phyloP scores from a whole-genome alignment of 2,888 invertebrate species.

The Xanthia icteritia region DNA sequence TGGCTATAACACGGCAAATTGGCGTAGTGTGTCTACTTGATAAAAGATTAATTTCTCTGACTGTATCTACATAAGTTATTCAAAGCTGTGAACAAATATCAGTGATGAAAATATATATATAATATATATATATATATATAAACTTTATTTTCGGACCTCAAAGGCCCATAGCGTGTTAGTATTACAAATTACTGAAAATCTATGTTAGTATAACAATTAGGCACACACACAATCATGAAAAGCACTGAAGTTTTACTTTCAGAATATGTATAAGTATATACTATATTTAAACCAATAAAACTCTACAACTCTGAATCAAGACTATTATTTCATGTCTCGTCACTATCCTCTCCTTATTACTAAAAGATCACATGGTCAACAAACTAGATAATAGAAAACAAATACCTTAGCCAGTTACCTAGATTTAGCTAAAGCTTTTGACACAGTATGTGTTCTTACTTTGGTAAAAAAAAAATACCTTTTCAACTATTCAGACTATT shows the following conservation, averaged over 20 bases:
- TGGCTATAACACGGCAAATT: background rate
- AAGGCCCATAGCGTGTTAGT: too few species aligned
- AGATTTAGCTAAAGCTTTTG: background rate
- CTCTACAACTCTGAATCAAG: background rate
- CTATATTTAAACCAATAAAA: conserved; percentile 11
- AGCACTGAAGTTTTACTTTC: background rate
- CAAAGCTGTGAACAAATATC: background rate
- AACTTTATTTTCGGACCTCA: too few species aligned
- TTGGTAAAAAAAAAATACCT: background rate
- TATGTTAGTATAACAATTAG: too few species aligned
- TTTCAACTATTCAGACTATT: background rate
- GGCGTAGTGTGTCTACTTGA: background rate
- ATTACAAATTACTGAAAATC: too few species aligned
- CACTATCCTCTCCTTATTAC: background rate
- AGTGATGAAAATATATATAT: too few species aligned
- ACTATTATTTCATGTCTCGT: conserved; percentile 2
- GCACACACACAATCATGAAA: too few species aligned
- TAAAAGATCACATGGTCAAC: background rate
- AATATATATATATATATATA: too few species aligned
- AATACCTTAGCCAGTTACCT: background rate
- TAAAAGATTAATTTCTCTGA: background rate
- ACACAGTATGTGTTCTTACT: background rate
- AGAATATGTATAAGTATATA: background rate
- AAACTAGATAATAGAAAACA: background rate
- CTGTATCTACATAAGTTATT: background rate